Base-by-base conservation (phyloP, 2,797 vertebrate genomes). In the Platalea minor region DNA sequence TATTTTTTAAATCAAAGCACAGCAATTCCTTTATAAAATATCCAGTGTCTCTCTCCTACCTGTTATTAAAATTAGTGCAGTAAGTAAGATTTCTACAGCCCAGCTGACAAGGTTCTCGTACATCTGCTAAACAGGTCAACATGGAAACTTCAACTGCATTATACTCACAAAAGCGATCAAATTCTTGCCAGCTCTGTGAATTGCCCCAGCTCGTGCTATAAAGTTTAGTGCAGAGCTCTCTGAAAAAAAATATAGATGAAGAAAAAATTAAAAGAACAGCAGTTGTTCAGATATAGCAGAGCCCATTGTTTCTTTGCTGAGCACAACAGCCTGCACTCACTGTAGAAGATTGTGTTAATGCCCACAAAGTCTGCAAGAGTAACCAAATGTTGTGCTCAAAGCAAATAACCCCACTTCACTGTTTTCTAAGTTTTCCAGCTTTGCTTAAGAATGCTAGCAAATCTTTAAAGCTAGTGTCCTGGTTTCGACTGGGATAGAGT, bases 51-150 rank as follows among this genome's bases (percentile, higher is more conserved):
- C 91, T 94, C 81, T 97, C 97, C 96, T 97, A 99, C 99, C 99
- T 99, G 98, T 99, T 99, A 98, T 99, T 99, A 98, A 99, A 99
- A 98, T 99, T 99, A 98, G 99, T 99, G 97, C 99, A 99, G 98
- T 99, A 99, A 91, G 97, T 97, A 90, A 99, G 99, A 96, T 99
- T 99, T 97, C 99, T 99, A 98, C 99, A 99, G 98, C 99, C 99
- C 93, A 99, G 97, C 96, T 99, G 99, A 97, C 99, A 99, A 91
- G 99, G 99, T 96, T 99, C 99, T 88, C 99, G 98, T 83, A 99
- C 99, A 85, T 99, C 99, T 50, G 99, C 98, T 97, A 99, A 98
- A 97, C 99, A 99, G 97, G 98, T 99, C 98, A 99, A 98, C 98
- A 99, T 99, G 97, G 99, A 98, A 43, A 98, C 98, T 98, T 99